Evolutionary conservation across 1,140 invertebrate species (phyloP).

Genomic region (Lasaia peninsularis): DNA sequence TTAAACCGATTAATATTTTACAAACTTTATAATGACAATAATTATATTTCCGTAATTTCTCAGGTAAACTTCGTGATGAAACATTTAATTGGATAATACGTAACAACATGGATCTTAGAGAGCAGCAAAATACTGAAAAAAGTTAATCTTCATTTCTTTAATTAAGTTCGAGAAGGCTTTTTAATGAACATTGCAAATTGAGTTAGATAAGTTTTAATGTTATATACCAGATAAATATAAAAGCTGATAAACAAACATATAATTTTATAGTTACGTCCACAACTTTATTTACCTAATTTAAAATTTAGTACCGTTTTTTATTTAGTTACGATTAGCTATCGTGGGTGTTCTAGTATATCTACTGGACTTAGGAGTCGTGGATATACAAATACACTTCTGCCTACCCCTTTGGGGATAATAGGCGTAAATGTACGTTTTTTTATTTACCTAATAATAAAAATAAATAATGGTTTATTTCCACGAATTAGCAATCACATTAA

Average conservation of each 20-base stretch:
- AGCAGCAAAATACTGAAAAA: background rate
- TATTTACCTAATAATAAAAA: too few relatives aligned
- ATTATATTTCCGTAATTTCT: background rate
- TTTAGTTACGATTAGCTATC: too few relatives aligned
- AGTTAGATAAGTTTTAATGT: background rate
- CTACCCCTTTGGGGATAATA: too few relatives aligned
- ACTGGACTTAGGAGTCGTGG: too few relatives aligned
- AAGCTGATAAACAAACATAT: background rate
- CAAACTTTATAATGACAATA: background rate
- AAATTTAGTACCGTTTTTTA: too few relatives aligned
- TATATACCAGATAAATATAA: background rate
- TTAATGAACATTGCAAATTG: background rate
- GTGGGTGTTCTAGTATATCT: too few relatives aligned
- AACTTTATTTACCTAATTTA: too few relatives aligned
- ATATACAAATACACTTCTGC: too few relatives aligned
- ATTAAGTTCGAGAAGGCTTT: background rate
- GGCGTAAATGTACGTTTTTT: too few relatives aligned
- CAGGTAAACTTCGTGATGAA: background rate
- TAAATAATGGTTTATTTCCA: too few relatives aligned
- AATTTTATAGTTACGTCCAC: too few relatives aligned
- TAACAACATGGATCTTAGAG: background rate
- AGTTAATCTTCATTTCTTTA: conserved; percentile 1
- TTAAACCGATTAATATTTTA: background rate
- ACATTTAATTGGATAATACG: background rate
- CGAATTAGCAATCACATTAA: too few relatives aligned